Evolutionary conservation across 2,113 vertebrate genomes (phyloP).

Genomic region (Plectropomus leopardus): DNA sequence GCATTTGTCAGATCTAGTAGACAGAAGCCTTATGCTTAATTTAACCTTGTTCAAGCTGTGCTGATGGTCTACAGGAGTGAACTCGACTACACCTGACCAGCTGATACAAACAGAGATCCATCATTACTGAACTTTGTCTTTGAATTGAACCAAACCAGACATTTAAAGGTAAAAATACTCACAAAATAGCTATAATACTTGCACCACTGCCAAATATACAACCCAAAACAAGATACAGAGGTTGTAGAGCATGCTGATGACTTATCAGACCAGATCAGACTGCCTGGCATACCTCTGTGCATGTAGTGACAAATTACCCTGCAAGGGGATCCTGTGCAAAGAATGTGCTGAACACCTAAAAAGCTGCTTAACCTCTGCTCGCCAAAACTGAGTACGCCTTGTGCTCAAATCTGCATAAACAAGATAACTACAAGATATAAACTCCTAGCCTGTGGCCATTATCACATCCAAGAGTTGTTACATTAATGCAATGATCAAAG

Average conservation of each 20-base stretch:
- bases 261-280: slow-evolving; percentile 32
- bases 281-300: slow-evolving; percentile 69
- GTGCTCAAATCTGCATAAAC: slow-evolving; percentile 60
- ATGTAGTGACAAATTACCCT: slow-evolving; percentile 74
- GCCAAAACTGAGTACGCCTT: slow-evolving; percentile 25
- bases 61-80: slow-evolving; percentile 12
- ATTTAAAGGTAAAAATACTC: not conserved
- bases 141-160: not conserved
- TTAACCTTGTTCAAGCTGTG: slow-evolving; percentile 37
- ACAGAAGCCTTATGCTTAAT: slow-evolving; percentile 34
- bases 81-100: not conserved
- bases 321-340: slow-evolving; percentile 55
- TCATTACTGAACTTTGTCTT: not conserved
- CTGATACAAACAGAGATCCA: not conserved
- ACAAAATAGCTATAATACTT: not conserved
- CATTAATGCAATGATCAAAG: slow-evolving; percentile 71
- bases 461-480: slow-evolving; percentile 54
- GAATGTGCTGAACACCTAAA: slow-evolving; percentile 57
- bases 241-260: slow-evolving; percentile 29
- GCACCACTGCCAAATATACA: not conserved
- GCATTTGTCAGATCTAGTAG: slow-evolving; percentile 30
- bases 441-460: slow-evolving; percentile 43
- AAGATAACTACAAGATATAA: slow-evolving; percentile 44
- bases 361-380: slow-evolving; percentile 1
- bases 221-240: not conserved